Conservation (phyloP, 2,888 invertebrate species). For the Dolichomitus sp. region DNA sequence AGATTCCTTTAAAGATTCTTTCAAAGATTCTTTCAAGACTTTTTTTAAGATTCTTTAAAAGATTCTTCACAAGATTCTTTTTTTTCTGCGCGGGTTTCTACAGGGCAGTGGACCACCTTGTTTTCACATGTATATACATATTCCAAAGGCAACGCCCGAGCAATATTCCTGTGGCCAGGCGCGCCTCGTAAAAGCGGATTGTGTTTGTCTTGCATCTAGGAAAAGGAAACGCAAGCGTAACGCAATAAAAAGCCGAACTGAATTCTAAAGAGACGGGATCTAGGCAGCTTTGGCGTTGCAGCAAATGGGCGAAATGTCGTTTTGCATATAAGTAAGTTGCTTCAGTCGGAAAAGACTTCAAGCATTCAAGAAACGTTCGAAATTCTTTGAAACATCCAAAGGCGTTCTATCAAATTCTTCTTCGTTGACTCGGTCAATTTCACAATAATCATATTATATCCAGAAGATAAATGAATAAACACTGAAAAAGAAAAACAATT, state of each 20-base stretch:
- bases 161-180: conserved; percentile 4
- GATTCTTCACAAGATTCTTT: too few relatives aligned
- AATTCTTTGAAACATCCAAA: conserved; percentile 8
- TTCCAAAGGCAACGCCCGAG: background rate
- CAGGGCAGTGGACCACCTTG: background rate
- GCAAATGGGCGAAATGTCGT: conserved; percentile 68
- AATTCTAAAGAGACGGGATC: conserved; percentile 28
- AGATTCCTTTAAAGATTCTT: too few relatives aligned
- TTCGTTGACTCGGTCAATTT: background rate
- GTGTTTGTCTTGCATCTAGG: conserved; percentile 10
- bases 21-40: too few relatives aligned
- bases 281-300: conserved; percentile 9
- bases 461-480: background rate
- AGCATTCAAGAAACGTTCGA: conserved; percentile 2
- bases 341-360: background rate
- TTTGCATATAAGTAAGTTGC: conserved; percentile 41
- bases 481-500: background rate
- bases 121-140: background rate
- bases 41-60: too few relatives aligned
- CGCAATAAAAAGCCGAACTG: conserved; percentile 45
- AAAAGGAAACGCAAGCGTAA: background rate
- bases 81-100: too few relatives aligned
- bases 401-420: background rate
- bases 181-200: conserved; percentile 27
- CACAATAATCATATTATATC: background rate